Evolutionary conservation across 2,888 invertebrate genomes (phyloP), one percentile per base, ranked within the genome.

Genomic region (Nymphalis polychloros): DNA sequence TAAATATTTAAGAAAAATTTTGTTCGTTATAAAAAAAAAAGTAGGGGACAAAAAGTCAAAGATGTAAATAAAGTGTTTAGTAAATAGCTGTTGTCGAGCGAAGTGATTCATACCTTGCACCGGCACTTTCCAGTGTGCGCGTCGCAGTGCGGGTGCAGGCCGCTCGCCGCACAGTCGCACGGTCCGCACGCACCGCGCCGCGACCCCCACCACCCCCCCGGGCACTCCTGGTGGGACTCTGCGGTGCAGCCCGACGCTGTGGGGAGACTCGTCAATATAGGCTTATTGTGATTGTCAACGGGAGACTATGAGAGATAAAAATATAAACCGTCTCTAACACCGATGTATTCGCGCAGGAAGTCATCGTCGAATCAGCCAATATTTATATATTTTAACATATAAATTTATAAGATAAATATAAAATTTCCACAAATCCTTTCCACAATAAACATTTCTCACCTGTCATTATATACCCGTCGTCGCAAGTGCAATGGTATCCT

Each of bases 181-280:
- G 99, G 99, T 0, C 98, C 99, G 88, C 99, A 99, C 7, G 97
- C 96, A 96, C 96, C 74, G 95, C 95, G 96, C 0, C 96, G 96
- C 72, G 95, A 95, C 98, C 99, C 20, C 97, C 97, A 0, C 97
- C 95, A 0, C 1, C 97, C 97, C 0, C 97, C 95, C 0, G 98
- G 98, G 77, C 99, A 99, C 0, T 95, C 95, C 71, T 95, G 95
- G 7, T 94, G 93, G 0, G 94, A 93, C 23, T 92, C 93, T 19
- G 93, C 88, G 76, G 95, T 95, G 80, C 97, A 97, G 63, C 97
- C 97, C 5, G 95, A 95, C 0, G 78, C 90, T 90, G 71, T 0
- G 13, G 16, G 8, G 19, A 52, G 48, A 19, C 10, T 41, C 35
- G 35, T 41, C 35, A 13, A 1, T 23, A 41, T 10, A 4, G 41